Evolutionary conservation across 2,113 vertebrate genomes (phyloP).

Genomic region (Rhagologus leucostigma): DNA sequence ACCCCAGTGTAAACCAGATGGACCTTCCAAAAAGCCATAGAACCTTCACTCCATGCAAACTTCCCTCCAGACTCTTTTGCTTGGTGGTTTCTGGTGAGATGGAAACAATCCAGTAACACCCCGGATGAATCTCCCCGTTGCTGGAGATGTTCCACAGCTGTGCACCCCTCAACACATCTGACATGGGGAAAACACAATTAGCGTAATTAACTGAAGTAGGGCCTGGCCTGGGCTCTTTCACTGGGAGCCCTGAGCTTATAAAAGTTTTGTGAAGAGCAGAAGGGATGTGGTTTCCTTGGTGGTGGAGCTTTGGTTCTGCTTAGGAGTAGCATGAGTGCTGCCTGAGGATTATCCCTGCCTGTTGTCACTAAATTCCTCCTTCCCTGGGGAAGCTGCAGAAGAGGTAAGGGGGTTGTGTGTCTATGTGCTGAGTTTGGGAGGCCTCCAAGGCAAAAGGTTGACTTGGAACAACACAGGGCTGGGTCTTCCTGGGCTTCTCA

Average conservation of each 20-base stretch:
- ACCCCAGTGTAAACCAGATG: neutral
- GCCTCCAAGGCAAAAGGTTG: neutral
- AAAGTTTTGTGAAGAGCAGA: neutral
- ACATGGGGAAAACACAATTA: slow-evolving; percentile 25
- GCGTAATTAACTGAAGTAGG: neutral
- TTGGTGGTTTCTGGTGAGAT: neutral
- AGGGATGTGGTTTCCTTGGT: neutral
- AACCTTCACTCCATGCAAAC: neutral
- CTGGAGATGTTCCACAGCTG: neutral
- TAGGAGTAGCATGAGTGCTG: rapidly evolving
- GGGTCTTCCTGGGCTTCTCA: neutral
- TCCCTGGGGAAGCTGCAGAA: neutral
- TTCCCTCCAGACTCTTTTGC: neutral
- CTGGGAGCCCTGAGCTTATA: neutral
- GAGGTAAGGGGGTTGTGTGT: neutral
- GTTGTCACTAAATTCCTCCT: neutral
- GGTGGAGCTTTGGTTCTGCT: neutral
- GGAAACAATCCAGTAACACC: neutral
- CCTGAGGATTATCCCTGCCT: rapidly evolving
- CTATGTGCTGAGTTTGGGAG: rapidly evolving
- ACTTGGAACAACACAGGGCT: neutral
- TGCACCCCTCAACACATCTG: neutral
- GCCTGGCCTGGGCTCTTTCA: neutral
- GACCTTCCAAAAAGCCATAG: neutral
- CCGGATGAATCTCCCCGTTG: neutral